A percentile compares a stretch with the other conserved stretches of the same genome.
phyloP scores from a whole-genome alignment of 1,140 invertebrate species.

The Saccostrea glomerata region DNA sequence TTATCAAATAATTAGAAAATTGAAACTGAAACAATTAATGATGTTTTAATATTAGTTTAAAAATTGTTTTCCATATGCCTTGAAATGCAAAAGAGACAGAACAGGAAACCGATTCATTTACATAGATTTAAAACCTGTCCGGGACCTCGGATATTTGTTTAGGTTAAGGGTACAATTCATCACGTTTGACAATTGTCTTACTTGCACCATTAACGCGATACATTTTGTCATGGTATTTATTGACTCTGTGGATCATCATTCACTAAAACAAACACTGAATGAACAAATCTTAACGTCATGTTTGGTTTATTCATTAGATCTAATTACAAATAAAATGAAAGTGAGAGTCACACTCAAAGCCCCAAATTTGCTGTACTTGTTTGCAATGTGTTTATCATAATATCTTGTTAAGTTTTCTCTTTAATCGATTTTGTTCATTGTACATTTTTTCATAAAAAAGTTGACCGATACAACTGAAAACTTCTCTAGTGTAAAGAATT shows the following conservation, averaged over 20 bases:
- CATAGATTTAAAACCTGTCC: background rate
- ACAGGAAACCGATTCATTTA: background rate
- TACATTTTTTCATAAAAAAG: too few species aligned
- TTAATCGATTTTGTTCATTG: too few species aligned
- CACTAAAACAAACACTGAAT: slow-evolving; percentile 24
- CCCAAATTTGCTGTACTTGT: background rate
- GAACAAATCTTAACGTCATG: slow-evolving; percentile 14
- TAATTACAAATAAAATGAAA: slow-evolving; percentile 2
- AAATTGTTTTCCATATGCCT: too few species aligned
- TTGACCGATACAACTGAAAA: too few species aligned
- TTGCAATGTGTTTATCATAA: background rate
- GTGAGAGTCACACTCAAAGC: background rate
- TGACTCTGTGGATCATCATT: background rate
- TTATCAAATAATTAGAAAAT: too few species aligned
- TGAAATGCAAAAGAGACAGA: background rate
- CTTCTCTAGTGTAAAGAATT: too few species aligned
- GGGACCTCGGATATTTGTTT: background rate
- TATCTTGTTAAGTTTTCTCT: background rate
- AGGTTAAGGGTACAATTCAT: slow-evolving; percentile 11
- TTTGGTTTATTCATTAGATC: slow-evolving; percentile 22
- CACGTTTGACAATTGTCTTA: background rate
- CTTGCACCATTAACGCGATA: slow-evolving; percentile 18
- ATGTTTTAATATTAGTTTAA: too few species aligned
- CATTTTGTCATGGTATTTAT: slow-evolving; percentile 12
- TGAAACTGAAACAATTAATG: too few species aligned